Percentiles rank a stretch among this genome's conserved stretches.
Evolutionary conservation across 2,113 vertebrate species (phyloP).

Genomic region (Ochotona curzoniae): DNA sequence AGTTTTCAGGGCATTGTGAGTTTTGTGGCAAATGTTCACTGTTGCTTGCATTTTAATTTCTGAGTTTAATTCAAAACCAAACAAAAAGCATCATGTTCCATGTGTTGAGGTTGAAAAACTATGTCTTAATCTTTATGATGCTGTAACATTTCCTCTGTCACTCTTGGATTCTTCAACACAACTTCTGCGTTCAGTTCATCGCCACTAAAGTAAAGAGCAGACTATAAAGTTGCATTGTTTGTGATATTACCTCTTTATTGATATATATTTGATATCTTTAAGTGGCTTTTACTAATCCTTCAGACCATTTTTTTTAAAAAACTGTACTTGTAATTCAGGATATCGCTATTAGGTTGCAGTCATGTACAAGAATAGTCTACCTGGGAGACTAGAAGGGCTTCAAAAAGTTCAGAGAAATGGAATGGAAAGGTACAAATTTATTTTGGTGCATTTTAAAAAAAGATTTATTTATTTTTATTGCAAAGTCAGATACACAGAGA

Average conservation of each 20-base stretch:
- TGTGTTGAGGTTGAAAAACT: conserved; percentile 21
- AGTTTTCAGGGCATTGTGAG: conserved; percentile 4
- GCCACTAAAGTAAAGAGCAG: conserved; percentile 15
- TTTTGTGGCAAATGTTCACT: background rate
- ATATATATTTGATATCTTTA: background rate
- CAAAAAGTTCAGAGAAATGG: too few species aligned
- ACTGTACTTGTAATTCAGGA: conserved; percentile 66
- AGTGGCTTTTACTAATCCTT: too few species aligned
- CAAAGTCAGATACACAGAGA: too few species aligned
- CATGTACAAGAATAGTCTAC: background rate
- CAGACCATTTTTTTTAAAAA: too few species aligned
- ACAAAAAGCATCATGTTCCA: background rate
- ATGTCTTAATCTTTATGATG: background rate
- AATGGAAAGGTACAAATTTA: too few species aligned
- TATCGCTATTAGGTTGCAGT: conserved; percentile 42
- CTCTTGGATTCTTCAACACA: conserved; percentile 27
- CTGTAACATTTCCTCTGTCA: conserved; percentile 26
- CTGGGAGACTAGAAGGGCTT: background rate
- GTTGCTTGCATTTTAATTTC: conserved; percentile 27
- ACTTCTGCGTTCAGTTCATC: background rate
- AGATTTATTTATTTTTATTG: too few species aligned
- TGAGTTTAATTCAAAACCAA: conserved; percentile 33
- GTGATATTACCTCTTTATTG: conserved; percentile 6
- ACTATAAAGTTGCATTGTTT: conserved; percentile 24
- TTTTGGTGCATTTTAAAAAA: too few species aligned